Evolutionary conservation across 1,140 invertebrate species (phyloP), one percentile per base, ranked within the genome.

Genomic region (Acromyrmex charruanus): DNA sequence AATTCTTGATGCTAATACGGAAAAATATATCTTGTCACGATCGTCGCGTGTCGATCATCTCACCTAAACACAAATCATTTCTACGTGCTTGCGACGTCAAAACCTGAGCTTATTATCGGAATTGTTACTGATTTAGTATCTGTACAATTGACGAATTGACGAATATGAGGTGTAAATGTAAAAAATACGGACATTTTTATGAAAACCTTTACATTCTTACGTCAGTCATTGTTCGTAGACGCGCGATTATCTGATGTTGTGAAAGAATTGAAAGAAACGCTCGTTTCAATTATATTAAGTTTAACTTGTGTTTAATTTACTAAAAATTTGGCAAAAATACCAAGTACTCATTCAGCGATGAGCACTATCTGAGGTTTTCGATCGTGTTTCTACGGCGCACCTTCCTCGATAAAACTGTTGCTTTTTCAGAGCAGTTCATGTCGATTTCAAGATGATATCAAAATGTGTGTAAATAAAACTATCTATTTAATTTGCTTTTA

Each of bases 391-490:
- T 16, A 16, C 9, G 4, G 16, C 14, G 14, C 35, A 21, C 1
- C 18, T 25, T 35, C 31, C 10, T 51, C 3, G 25, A 44, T 39
- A 71, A 58, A 75, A 63, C 80, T 61, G 79, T 79, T 79, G 77
- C 63, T 55, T 28, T 69, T 59, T 18, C 16, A 18, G 25, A 28
- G 1, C 51, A 10, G 9, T 58, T 21, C n/a, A 25, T 58, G 7
- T 72, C 16, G 16, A 39, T 25, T 59, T 75, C 2, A 55, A 35
- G 18, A 9, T 31, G 16, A 58, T 5, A 18, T 18, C 31, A 10
- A 16, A 59, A 49, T 3, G 1, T 5, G 12, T n/a, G 25, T 7
- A 35, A 55, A 55, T 72, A 0, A 31, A 72, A 72, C 4, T 55
- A 9, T 35, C 18, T 18, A 4, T 49, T 28, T 49, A 59, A 58